These are phyloP conservation scores for Hyles lineata DNA, from an alignment of 2,888 invertebrate genomes.

Conservation along the genomic window DNA sequence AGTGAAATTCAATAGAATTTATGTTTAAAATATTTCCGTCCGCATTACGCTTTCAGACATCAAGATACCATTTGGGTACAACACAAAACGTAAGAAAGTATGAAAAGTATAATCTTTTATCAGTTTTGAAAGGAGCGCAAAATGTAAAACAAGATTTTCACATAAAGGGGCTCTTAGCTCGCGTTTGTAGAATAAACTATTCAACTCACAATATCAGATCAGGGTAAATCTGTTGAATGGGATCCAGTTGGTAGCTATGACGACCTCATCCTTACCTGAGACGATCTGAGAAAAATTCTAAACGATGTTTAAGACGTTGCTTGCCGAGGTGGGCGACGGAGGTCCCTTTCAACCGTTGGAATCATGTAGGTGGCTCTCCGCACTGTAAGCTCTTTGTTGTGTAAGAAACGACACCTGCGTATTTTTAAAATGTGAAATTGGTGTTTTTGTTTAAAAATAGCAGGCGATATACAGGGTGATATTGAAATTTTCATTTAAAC, in stretches of 20 bases:
- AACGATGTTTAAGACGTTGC: neutral
- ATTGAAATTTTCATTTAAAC: neutral
- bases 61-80: constrained; percentile 7
- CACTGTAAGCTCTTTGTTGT: neutral
- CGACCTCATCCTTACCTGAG: constrained; percentile 62
- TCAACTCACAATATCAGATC: constrained; percentile 75
- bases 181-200: constrained; percentile 73
- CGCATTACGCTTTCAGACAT: neutral
- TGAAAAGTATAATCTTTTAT: constrained; percentile 27
- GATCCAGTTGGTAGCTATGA: constrained; percentile 72
- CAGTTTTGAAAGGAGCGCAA: constrained; percentile 23
- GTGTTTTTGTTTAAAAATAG: neutral
- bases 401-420: neutral
- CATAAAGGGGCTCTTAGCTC: constrained; percentile 57
- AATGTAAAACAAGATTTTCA: constrained; percentile 62
- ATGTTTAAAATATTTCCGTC: constrained; percentile 20
- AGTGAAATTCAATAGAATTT: constrained; percentile 12
- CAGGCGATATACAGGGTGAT: neutral
- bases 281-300: constrained; percentile 22
- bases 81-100: constrained; percentile 25
- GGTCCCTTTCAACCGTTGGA: neutral
- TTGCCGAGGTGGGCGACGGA: neutral
- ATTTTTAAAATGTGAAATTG: neutral
- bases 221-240: constrained; percentile 75
- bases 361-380: neutral